Conservation (phyloP, 2,113 vertebrate genomes). For the Cheirogaleus medius region DNA sequence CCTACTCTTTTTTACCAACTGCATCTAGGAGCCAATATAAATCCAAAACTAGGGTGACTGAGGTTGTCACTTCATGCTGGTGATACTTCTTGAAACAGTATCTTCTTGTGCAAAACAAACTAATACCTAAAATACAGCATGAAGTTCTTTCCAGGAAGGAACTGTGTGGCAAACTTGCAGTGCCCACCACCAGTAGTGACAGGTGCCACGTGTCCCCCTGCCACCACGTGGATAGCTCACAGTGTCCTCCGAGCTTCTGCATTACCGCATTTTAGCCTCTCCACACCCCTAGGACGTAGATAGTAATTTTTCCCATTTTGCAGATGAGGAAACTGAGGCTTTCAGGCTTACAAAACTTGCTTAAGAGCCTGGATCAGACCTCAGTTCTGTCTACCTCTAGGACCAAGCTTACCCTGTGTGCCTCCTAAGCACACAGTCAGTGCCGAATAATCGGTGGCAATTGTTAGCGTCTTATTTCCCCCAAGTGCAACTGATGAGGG, state of each 20-base stretch:
- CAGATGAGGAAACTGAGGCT: not conserved
- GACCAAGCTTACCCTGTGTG: not conserved
- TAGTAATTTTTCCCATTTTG: not conserved
- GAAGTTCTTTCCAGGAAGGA: not conserved
- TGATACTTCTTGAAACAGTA: not conserved
- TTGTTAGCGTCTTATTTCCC: not conserved
- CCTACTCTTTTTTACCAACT: not conserved
- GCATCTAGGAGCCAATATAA: not conserved
- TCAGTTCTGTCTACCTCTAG: not conserved
- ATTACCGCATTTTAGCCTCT: not conserved
- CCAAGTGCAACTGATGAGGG: not conserved
- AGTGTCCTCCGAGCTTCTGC: not conserved
- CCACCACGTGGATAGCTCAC: accelerated
- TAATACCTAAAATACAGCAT: not conserved
- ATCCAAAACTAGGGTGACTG: not conserved
- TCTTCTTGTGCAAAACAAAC: not conserved
- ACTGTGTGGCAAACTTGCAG: accelerated
- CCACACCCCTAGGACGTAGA: not conserved
- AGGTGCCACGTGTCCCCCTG: accelerated
- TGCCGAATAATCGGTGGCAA: not conserved
- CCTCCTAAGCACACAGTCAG: not conserved
- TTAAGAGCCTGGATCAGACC: not conserved
- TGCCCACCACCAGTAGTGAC: not conserved
- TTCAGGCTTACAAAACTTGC: not conserved
- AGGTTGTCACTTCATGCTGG: not conserved